Base-by-base conservation (phyloP, 2,888 invertebrate species). In the Trachelus troglodyta region DNA sequence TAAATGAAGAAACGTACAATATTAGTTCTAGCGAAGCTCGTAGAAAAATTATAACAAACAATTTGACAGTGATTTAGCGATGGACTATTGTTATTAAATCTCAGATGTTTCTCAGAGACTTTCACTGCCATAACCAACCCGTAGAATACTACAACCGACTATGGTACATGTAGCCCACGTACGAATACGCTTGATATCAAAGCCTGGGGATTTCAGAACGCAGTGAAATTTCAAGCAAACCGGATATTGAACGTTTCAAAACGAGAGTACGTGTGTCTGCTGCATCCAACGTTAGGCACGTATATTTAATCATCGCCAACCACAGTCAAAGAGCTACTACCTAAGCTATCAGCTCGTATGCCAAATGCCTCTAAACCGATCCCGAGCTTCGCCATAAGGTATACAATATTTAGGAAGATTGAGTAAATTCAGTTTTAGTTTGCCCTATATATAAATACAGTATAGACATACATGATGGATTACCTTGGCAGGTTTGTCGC, bases 401-500 rank as follows among this genome's bases (percentile, higher is more conserved):
- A 56, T 56, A 23, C 9, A 56, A 56, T 23, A 56, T 56, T 56
- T 23, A 2, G 23, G 23, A 56, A 56, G 56, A 56, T 56, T 56
- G 2, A 56, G 23, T 56, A 56, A 23, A 56, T 56, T 56, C 1
- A 56, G 56, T 56, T 23, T 56, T 23, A 56, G 56, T 23, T 2
- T 2, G 56, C 2, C 23, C 23, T 56, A 6, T 23, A 23, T 56
- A 9, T 56, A 23, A 23, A 56, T 23, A 23, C 56, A 23, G 23
- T 56, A 56, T 56, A 56, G 56, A 56, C 56, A 9, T 23, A 56
- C 6, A 30, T 23, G 71, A 15, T 71, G 33, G 68, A 79, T 80
- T 83, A 93, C 93, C 90, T 93, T 93, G 84, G 92, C 92, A 79
- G 92, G 92, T 85, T 92, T 91, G 73, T 90, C 91, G 15, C 82